phyloP scores from a whole-genome alignment of 2,888 invertebrate species.

The Ichneumoninae sp. region DNA sequence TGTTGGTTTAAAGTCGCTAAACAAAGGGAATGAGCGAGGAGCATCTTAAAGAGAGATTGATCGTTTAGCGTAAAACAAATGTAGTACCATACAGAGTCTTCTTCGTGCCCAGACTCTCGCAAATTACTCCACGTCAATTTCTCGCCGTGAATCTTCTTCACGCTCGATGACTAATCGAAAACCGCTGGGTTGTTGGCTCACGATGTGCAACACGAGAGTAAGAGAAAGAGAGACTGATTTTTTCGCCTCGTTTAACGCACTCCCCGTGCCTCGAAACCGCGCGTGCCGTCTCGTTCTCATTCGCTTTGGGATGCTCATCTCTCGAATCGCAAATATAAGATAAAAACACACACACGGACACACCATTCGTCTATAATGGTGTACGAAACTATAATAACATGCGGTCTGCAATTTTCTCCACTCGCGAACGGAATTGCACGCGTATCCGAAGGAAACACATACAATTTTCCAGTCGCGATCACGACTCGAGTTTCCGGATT shows the following conservation, averaged over 20 bases:
- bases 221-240: constrained; percentile 46
- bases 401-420: constrained; percentile 56
- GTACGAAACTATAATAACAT: constrained; percentile 40
- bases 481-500: constrained; percentile 51
- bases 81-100: constrained; percentile 27
- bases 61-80: constrained; percentile 7
- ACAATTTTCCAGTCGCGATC: constrained; percentile 37
- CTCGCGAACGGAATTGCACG: constrained; percentile 56
- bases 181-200: constrained; percentile 33
- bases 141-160: constrained; percentile 60
- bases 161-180: constrained; percentile 68
- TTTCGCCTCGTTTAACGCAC: constrained; percentile 67
- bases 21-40: not conserved
- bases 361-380: not conserved
- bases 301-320: constrained; percentile 60
- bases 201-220: constrained; percentile 7
- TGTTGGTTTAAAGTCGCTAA: not conserved
- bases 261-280: constrained; percentile 40
- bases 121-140: constrained; percentile 56
- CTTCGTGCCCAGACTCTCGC: constrained; percentile 24
- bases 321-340: constrained; percentile 41
- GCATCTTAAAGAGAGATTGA: constrained; percentile 4
- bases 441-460: constrained; percentile 56
- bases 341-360: constrained; percentile 11
- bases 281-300: constrained; percentile 73